Evolutionary conservation across 2,113 vertebrate genomes (phyloP).

Genomic region (Psettodes erumei): DNA sequence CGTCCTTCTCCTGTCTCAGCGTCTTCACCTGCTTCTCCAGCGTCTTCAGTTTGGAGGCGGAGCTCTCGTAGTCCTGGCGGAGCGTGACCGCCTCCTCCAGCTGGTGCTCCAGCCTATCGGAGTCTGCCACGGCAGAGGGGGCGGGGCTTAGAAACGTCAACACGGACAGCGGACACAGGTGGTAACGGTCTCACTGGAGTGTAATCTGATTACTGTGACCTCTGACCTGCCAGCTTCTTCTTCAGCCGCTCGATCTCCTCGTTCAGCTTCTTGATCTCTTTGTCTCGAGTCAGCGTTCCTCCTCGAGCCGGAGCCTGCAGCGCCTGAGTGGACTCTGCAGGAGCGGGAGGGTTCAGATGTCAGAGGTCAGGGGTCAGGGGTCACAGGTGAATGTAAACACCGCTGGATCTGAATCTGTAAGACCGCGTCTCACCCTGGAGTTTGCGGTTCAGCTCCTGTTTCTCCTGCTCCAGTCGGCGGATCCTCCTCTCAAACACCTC

Average conservation of each 20-base stretch:
- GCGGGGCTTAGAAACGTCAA: neutral
- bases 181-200: too few species aligned
- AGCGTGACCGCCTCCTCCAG: slow-evolving; percentile 90
- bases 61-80: slow-evolving; percentile 91
- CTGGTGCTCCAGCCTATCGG: slow-evolving; percentile 90
- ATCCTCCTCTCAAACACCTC: slow-evolving; percentile 93
- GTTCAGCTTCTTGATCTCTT: slow-evolving; percentile 94
- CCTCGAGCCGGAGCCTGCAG: slow-evolving; percentile 87
- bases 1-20: slow-evolving; percentile 91
- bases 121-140: slow-evolving; percentile 81
- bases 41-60: slow-evolving; percentile 87
- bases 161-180: neutral
- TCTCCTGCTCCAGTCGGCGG: slow-evolving; percentile 93
- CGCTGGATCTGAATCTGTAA: neutral
- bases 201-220: too few species aligned
- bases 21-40: slow-evolving; percentile 92
- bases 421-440: slow-evolving; percentile 90
- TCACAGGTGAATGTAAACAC: neutral
- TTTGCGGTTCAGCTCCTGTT: slow-evolving; percentile 92
- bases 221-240: slow-evolving; percentile 91
- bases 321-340: slow-evolving; percentile 89
- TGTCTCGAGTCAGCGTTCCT: slow-evolving; percentile 86
- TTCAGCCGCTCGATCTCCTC: slow-evolving; percentile 96
- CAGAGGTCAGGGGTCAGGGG: neutral
- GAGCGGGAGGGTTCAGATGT: slow-evolving; percentile 9